A percentile compares a stretch with the other conserved stretches of the same genome.
These are phyloP conservation scores for Marisa cornuarietis DNA, from an alignment of 1,140 invertebrate genomes.

Conservation along the genomic window DNA sequence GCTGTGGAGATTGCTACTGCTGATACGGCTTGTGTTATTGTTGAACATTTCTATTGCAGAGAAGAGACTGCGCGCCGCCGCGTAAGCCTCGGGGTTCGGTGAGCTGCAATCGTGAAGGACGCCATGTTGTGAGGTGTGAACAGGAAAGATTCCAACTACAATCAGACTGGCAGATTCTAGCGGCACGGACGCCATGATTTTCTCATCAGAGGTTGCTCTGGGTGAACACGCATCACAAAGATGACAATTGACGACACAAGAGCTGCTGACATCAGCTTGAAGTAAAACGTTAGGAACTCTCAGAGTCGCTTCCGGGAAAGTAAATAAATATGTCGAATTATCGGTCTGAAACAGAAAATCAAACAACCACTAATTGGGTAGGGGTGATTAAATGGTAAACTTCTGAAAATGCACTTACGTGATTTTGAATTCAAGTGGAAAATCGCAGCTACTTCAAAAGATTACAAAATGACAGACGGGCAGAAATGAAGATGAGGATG, in stretches of 20 bases:
- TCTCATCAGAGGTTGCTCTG: slow-evolving; percentile 9
- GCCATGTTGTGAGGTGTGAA: slow-evolving; percentile 21
- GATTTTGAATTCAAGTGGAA: too few relatives aligned
- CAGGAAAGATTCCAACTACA: slow-evolving; percentile 36
- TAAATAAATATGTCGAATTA: background rate
- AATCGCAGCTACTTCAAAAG: too few relatives aligned
- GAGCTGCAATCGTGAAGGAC: slow-evolving; percentile 16
- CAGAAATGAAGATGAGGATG: too few relatives aligned
- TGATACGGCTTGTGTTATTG: background rate
- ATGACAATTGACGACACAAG: slow-evolving; percentile 15
- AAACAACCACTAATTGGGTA: background rate
- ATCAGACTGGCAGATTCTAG: slow-evolving; percentile 18
- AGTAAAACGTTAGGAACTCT: background rate
- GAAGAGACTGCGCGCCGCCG: slow-evolving; percentile 24
- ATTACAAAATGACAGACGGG: too few relatives aligned
- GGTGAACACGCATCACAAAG: slow-evolving; percentile 24
- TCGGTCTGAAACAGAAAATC: background rate
- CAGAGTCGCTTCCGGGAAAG: background rate
- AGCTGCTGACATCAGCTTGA: background rate
- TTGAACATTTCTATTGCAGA: slow-evolving; percentile 27
- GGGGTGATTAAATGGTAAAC: too few relatives aligned
- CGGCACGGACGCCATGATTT: slow-evolving; percentile 13
- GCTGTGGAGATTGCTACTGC: background rate
- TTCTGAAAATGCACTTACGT: too few relatives aligned
- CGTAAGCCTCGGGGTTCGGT: slow-evolving; percentile 22